Conservation (phyloP, 1,140 invertebrate species). For the Neoseiulus cucumeris region DNA sequence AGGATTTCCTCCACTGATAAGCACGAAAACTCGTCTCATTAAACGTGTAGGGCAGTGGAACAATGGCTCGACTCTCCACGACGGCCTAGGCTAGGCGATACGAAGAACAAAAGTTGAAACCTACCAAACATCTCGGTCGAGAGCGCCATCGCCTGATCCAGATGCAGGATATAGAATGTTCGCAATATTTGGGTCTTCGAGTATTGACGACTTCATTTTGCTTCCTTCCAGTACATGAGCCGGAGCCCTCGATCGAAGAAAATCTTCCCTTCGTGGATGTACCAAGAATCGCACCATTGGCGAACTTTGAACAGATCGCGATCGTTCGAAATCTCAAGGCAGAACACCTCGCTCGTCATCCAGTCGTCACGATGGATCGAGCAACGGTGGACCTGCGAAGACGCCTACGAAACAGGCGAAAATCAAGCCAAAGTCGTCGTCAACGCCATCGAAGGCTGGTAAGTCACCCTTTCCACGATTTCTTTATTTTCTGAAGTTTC, state of each 20-base stretch:
- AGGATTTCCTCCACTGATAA: no score
- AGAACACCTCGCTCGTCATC: slow-evolving; percentile 1
- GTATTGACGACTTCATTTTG: no score
- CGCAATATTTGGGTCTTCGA: no score
- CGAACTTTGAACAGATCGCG: slow-evolving; percentile 5
- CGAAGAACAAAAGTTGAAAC: no score
- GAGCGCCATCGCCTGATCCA: no score
- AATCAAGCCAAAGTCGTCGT: slow-evolving; percentile 1
- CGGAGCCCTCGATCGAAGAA: slow-evolving; percentile 1
- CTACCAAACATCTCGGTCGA: no score
- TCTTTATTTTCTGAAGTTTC: no score
- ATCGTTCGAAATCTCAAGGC: not conserved
- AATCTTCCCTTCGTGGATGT: slow-evolving; percentile 8
- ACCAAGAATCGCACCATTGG: slow-evolving; percentile 1
- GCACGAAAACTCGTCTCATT: no score
- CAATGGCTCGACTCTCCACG: no score
- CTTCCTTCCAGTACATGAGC: not conserved
- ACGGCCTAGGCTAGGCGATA: no score
- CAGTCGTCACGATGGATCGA: not conserved
- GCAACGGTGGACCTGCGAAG: not conserved
- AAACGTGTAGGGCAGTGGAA: no score
- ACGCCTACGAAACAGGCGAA: not conserved
- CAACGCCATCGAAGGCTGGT: slow-evolving; percentile 1
- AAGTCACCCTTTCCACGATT: not conserved
- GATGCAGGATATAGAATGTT: no score